Evolutionary conservation across 2,888 invertebrate species (phyloP), one percentile per base, ranked within the genome.

Genomic region (Andrena chrysosceles): DNA sequence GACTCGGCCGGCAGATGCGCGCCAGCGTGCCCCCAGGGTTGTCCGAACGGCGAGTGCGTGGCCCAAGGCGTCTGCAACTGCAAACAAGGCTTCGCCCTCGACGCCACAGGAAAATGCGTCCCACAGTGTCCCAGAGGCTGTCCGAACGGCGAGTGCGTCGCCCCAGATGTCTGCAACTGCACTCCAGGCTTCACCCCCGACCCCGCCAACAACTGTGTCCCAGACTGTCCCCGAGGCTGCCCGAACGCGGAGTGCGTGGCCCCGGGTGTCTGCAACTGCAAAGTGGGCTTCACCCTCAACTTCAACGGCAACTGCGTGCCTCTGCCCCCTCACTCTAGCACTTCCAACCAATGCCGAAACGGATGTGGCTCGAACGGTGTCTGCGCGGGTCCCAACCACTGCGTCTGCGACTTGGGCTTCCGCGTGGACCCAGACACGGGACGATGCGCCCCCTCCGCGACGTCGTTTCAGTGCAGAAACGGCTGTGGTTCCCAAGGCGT

Each of bases 91-190:
- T 91, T 87, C 70, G 35, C 75, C 90, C 93, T 81, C 89, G 93
- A 88, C 91, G 87, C 83, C 3, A 8, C 4, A 4, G 49, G 64
- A 31, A 76, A n/a, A n/a, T 94, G 94, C 73, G 68, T 88, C 0
- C 90, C 93, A 0, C 49, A 88, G 4, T 93, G 93, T 67, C 90
- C 90, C 0, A 73, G 82, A 0, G 89, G 86, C 5, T 93, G 92
- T 66, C n/a, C 20, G 23, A 83, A 95, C 85, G 95, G 95, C 0
- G 89, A 94, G 81, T 94, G 96, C 85, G 92, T 95, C 0, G 95
- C 94, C 0, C 95, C 95, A 0, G 95, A 95, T 66, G 93, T 94
- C 20, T 96, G 96, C 89, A 93, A 93, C 4, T 96, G 96, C 89
- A 93, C 93, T 86, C 90, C 91, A 5, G 95, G 95, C 2, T 95